Base-by-base conservation (phyloP, 2,888 invertebrate species). In the Prionchulus punctatus region DNA sequence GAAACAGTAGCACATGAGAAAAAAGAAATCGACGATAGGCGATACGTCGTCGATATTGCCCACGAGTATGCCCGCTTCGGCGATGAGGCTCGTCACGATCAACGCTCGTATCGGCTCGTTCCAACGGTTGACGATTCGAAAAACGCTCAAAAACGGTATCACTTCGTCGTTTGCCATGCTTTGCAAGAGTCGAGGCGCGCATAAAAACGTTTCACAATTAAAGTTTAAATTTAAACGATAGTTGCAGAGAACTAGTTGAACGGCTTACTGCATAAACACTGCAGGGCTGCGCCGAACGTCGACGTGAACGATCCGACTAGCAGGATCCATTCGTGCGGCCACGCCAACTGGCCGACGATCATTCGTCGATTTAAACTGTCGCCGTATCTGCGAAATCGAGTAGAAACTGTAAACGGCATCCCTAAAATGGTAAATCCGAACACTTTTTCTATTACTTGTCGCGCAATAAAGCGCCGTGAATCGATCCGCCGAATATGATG, bases 1-100 rank as follows among this genome's bases (percentile, higher is more conserved):
- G 75, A 98, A 99, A 45, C 94, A 94, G 73, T 98, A 99, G 76
- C 98, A 99, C 96, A 98, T 98, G 62, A 98, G 81, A 81, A 99
- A 98, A 79, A 99, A 98, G 63, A 69, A 69, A 59, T 69, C 69
- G 45, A 69, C 67, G 7, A 58, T 43, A 0, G 98, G 96, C 3
- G 98, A 96, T 36, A 36, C 36, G 36, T 36, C 7, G 18, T 36
- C 36, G 18, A 36, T 36, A 7, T 18, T 18, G 18, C 36, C 36
- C 12, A 36, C 18, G 12, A 36, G 18, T 18, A 36, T 18, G 7
- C 12, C 36, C 7, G 18, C 53, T 55, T 70, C 69, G 45, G 77
- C 76, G 58, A 79, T 77, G 45, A 70, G 62, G 67, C 89, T 77
- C 0, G 98, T 98, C 47, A 98, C 75, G 3, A 94, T 73, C 42